Percentiles rank a stretch among this genome's conserved stretches.
Evolutionary conservation across 2,113 vertebrate species (phyloP).

Genomic region (Rhabdornis inornatus): DNA sequence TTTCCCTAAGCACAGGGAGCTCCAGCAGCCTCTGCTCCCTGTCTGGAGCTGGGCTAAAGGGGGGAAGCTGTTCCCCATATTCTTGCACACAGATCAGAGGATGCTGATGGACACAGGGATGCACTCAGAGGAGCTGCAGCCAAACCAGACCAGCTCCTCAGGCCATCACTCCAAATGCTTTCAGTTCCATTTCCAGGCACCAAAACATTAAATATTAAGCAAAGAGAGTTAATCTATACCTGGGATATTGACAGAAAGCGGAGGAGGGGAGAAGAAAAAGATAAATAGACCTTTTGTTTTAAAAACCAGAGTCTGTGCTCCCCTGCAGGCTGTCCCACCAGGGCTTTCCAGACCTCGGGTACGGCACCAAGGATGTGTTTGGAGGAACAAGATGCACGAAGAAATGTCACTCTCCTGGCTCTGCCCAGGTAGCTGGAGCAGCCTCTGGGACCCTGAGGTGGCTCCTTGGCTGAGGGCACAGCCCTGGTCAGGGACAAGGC

Average conservation of each 20-base stretch:
- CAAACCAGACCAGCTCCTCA: background rate
- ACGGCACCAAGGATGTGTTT: accelerated
- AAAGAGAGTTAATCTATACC: slow-evolving; percentile 49
- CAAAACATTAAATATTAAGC: slow-evolving; percentile 48
- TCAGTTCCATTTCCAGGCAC: background rate
- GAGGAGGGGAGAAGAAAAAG: background rate
- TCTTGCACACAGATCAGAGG: background rate
- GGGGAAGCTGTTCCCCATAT: background rate
- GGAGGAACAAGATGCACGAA: background rate
- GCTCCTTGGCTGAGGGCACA: background rate
- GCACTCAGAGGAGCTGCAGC: background rate
- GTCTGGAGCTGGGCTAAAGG: background rate
- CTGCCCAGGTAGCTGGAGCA: accelerated
- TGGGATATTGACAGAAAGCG: background rate
- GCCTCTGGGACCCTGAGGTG: accelerated
- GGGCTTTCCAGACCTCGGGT: accelerated
- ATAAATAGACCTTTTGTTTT: background rate
- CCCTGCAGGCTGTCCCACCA: background rate
- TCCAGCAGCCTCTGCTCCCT: background rate
- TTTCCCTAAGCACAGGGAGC: accelerated
- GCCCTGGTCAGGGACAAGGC: background rate
- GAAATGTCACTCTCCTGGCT: background rate
- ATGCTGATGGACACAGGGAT: background rate
- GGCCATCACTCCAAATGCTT: background rate
- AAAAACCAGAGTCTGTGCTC: background rate